phyloP scores from a whole-genome alignment of 1,140 invertebrate species.

The Mya arenaria region DNA sequence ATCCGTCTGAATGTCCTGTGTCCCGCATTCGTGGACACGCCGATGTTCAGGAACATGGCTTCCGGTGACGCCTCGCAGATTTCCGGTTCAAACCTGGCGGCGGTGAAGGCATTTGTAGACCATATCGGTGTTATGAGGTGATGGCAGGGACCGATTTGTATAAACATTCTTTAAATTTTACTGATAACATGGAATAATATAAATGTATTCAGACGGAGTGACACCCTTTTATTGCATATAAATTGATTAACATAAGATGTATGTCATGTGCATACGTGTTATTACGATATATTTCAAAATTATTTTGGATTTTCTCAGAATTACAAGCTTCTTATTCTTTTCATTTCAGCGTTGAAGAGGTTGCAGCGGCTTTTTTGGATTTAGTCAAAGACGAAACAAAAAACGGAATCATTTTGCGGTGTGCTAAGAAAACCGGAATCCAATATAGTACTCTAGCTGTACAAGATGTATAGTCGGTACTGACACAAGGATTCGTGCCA shows the following conservation, averaged over 20 bases:
- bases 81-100: neutral
- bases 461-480: neutral
- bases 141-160: no score
- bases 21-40: conserved; percentile 55
- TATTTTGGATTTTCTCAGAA: no score
- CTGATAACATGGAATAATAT: no score
- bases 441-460: conserved; percentile 11
- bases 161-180: no score
- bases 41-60: conserved; percentile 17
- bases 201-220: no score
- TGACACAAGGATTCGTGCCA: neutral
- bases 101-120: conserved; percentile 2
- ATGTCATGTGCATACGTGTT: no score
- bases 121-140: conserved; percentile 10
- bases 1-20: conserved; percentile 37
- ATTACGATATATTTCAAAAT: no score
- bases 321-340: no score
- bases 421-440: conserved; percentile 40
- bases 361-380: conserved; percentile 10
- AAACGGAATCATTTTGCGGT: conserved; percentile 29
- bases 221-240: no score
- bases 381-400: conserved; percentile 30
- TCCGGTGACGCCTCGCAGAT: neutral
- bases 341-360: conserved; percentile 38
- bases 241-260: no score